Evolutionary conservation across 1,140 invertebrate species (phyloP), one percentile per base, ranked within the genome.

Genomic region (Cyclina sinensis): DNA sequence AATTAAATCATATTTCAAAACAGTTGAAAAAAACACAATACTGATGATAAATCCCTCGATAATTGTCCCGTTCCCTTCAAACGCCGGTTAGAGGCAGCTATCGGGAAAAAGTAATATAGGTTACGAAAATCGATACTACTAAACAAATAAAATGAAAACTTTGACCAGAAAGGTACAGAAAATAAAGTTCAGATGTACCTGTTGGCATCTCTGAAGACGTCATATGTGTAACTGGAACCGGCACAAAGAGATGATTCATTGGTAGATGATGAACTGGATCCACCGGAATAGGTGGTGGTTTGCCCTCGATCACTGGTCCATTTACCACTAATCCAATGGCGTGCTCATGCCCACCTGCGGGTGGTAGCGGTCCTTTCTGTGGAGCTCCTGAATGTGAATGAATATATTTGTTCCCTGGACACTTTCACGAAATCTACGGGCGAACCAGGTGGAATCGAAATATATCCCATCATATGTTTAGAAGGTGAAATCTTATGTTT

Each of bases 241-340:
- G 85, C n/a, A 87, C 85, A 70, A 80, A 87, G 2, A 87, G 85
- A 80, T 87, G 85, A 32, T 87, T 87, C 51, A 80, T 68, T 12
- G 85, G 62, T 24, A 87, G 62, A 24, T 79, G 74, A 37, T 87
- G 85, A 7, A 87, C 30, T 14, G 85, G 85, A 24, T 87, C 84
- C 30, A 48, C 59, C 3, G 1, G n/a, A 7, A 32, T 27, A 14
- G 3, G 11, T 24, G n/a, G 18, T 16, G 51, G 48, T 9, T 35
- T 57, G 27, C 48, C 27, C 11, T 32, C 24, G 18, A 78, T 27
- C 0, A 86, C 43, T 21, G 48, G 35, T 12, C 83, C 83, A 4
- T 80, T 14, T 7, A 78, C 35, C 16, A 78, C 76, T 12, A 87
- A 18, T 11, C 70, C 84, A 62, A 78, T 70, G 1, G 74, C 74